Evolutionary conservation across 2,797 vertebrate genomes (phyloP).

Genomic region (Falco naumanni): DNA sequence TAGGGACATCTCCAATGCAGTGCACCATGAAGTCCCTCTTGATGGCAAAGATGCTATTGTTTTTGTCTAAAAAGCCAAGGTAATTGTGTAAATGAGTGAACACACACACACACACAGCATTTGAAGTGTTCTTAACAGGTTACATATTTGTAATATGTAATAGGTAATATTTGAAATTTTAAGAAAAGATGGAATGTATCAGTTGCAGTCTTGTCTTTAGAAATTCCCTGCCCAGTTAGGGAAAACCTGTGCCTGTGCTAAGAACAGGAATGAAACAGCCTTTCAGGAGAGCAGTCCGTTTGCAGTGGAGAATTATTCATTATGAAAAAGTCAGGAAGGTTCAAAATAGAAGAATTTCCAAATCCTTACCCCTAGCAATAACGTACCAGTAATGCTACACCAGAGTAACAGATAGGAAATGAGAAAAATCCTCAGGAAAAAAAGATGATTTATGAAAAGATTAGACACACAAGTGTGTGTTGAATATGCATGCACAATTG

Average conservation of each 20-base stretch:
- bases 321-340: background rate
- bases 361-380: background rate
- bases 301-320: background rate
- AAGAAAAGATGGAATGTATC: background rate
- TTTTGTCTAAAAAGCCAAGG: background rate
- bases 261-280: background rate
- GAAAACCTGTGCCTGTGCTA: background rate
- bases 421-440: background rate
- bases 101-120: background rate
- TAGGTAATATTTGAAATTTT: background rate
- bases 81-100: background rate
- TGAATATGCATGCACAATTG: constrained; percentile 77
- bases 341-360: background rate
- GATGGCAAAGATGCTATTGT: background rate
- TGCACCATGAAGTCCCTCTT: background rate
- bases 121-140: background rate
- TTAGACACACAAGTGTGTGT: constrained; percentile 69
- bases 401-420: background rate
- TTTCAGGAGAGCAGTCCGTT: background rate
- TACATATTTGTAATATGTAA: background rate
- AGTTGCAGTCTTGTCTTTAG: background rate
- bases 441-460: constrained; percentile 53
- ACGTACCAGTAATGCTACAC: background rate
- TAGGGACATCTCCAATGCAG: background rate
- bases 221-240: background rate